phyloP scores from a whole-genome alignment of 2,888 invertebrate species.

The Urechis unicinctus region DNA sequence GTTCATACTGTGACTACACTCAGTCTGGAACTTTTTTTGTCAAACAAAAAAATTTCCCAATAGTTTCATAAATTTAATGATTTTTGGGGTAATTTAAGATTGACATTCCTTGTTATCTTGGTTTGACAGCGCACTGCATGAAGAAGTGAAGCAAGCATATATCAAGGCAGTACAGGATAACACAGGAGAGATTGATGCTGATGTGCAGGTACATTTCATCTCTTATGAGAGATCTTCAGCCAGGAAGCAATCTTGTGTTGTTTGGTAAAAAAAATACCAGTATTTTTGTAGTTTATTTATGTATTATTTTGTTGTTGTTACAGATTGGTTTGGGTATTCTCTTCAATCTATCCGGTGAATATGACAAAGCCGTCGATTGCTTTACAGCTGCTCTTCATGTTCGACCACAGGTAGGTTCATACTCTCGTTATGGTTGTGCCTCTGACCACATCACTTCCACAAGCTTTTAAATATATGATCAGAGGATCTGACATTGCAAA shows the following conservation, averaged over 20 bases:
- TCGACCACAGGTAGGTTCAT: conserved; percentile 62
- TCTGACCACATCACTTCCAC: too few species aligned
- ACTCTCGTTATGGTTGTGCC: too few species aligned
- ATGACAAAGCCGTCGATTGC: conserved; percentile 93
- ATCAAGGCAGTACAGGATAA: conserved; percentile 35
- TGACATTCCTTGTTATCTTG: too few species aligned
- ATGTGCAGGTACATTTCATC: conserved; percentile 64
- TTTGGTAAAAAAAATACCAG: neutral
- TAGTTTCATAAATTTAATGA: too few species aligned
- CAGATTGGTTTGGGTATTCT: conserved; percentile 84
- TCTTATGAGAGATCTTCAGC: neutral
- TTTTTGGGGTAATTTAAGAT: too few species aligned
- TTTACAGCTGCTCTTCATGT: conserved; percentile 83
- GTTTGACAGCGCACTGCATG: conserved; percentile 16
- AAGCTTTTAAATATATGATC: neutral
- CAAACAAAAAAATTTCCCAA: too few species aligned
- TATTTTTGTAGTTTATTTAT: too few species aligned
- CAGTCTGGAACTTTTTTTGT: too few species aligned
- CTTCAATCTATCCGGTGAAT: conserved; percentile 89
- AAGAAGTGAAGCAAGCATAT: conserved; percentile 35
- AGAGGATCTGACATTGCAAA: too few species aligned
- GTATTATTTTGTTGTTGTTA: conserved; percentile 6
- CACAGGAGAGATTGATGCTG: conserved; percentile 61
- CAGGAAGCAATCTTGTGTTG: neutral
- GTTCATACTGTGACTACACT: too few species aligned